Conservation (phyloP, 2,888 invertebrate species). For the Boloria selene region DNA sequence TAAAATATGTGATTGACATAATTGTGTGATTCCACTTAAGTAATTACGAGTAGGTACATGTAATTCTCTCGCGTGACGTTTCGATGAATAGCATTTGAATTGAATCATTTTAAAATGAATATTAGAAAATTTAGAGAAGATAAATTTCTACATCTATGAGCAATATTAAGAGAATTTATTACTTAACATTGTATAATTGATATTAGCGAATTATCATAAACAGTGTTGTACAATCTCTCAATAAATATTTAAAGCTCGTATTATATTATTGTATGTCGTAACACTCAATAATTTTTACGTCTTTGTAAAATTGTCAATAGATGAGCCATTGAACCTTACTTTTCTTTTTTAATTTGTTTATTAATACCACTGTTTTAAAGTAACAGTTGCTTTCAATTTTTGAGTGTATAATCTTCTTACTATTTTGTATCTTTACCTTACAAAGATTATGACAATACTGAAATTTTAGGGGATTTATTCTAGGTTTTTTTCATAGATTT, state of each 20-base stretch:
- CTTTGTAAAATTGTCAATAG: conserved; percentile 18
- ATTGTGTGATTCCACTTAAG: neutral
- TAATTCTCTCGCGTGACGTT: conserved; percentile 13
- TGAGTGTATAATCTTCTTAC: neutral
- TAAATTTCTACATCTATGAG: conserved; percentile 38
- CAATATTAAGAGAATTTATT: neutral
- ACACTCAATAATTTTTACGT: conserved; percentile 22
- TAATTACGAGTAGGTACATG: conserved; percentile 12
- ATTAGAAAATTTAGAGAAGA: conserved; percentile 21
- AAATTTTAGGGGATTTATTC: too few species aligned
- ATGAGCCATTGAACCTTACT: conserved; percentile 7
- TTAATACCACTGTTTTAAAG: conserved; percentile 19
- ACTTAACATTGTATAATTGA: neutral
- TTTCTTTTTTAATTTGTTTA: conserved; percentile 23
- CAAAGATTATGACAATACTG: too few species aligned
- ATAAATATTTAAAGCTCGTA: conserved; percentile 23
- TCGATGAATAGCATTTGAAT: conserved; percentile 19
- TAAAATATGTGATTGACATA: too few species aligned
- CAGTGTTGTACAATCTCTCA: conserved; percentile 3
- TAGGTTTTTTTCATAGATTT: too few species aligned
- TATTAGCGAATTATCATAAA: neutral
- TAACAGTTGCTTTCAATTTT: neutral
- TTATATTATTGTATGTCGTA: conserved; percentile 15
- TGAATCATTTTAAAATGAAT: conserved; percentile 21
- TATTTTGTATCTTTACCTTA: too few species aligned